Percentiles rank a stretch among this genome's conserved stretches.
phyloP scores from a whole-genome alignment of 2,797 vertebrate species.

The Falco cherrug region DNA sequence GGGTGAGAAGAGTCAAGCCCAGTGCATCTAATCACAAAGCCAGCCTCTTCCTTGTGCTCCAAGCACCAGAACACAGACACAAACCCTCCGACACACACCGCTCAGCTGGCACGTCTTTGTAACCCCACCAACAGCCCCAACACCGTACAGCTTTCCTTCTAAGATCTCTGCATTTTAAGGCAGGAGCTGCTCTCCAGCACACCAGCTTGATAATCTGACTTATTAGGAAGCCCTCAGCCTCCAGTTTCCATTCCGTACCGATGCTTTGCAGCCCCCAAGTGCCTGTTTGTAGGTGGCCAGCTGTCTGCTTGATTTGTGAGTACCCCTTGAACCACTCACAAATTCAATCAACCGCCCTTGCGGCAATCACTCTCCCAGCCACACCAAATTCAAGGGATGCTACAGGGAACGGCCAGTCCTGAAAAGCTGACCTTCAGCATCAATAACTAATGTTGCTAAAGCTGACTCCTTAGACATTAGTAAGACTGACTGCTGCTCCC shows the following conservation, averaged over 20 bases:
- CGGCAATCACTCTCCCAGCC: neutral
- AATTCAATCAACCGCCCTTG: neutral
- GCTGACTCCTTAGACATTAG: neutral
- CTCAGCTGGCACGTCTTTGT: neutral
- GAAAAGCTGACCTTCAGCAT: constrained; percentile 30
- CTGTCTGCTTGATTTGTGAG: constrained; percentile 25
- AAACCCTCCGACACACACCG: rapidly evolving
- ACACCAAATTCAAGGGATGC: neutral
- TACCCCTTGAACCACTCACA: neutral
- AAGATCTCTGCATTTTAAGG: neutral
- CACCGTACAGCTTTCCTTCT: neutral
- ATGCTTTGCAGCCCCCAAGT: neutral
- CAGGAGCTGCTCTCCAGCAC: neutral
- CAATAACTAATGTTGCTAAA: neutral
- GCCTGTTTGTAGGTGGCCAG: neutral
- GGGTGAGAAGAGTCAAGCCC: neutral
- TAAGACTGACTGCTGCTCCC: constrained; percentile 21
- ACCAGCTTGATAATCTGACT: neutral
- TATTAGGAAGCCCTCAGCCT: neutral
- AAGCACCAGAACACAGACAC: neutral
- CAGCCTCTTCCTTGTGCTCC: neutral
- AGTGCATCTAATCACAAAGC: neutral
- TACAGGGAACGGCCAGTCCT: neutral
- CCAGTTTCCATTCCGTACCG: rapidly evolving
- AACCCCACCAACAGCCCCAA: neutral